phyloP scores from a whole-genome alignment of 2,797 vertebrate genomes.

The Hippopotamyrus pictus region DNA sequence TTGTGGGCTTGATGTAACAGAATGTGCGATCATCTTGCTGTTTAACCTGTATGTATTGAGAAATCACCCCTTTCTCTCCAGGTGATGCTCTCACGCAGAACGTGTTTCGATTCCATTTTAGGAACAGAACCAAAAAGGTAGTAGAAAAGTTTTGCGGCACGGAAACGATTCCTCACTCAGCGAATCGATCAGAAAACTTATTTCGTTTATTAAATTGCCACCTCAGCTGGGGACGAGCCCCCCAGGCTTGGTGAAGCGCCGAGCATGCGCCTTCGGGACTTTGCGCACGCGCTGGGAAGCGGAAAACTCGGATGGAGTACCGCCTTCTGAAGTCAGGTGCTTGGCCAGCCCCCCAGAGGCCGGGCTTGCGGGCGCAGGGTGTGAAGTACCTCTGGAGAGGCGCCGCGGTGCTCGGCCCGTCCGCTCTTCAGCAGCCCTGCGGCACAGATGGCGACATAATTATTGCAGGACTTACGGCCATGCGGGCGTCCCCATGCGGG shows the following conservation, averaged over 20 bases:
- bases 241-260: neutral
- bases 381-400: neutral
- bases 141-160: neutral
- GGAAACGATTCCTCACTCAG: neutral
- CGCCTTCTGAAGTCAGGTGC: neutral
- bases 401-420: neutral
- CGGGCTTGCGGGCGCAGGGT: neutral
- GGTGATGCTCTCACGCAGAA: neutral
- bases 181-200: neutral
- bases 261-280: neutral
- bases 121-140: neutral
- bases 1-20: neutral
- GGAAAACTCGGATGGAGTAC: neutral
- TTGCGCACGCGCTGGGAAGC: neutral
- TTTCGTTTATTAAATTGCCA: neutral
- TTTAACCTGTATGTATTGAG: neutral
- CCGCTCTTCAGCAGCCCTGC: neutral
- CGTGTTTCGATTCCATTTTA: neutral
- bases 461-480: neutral
- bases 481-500: neutral
- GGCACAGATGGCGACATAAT: constrained; percentile 30
- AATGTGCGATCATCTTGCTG: neutral
- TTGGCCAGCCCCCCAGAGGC: neutral
- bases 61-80: neutral
- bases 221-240: neutral